Percentiles rank a stretch among this genome's conserved stretches.
These are phyloP conservation scores for Lottia scabra DNA, from an alignment of 2,888 invertebrate species.

Conservation along the genomic window DNA sequence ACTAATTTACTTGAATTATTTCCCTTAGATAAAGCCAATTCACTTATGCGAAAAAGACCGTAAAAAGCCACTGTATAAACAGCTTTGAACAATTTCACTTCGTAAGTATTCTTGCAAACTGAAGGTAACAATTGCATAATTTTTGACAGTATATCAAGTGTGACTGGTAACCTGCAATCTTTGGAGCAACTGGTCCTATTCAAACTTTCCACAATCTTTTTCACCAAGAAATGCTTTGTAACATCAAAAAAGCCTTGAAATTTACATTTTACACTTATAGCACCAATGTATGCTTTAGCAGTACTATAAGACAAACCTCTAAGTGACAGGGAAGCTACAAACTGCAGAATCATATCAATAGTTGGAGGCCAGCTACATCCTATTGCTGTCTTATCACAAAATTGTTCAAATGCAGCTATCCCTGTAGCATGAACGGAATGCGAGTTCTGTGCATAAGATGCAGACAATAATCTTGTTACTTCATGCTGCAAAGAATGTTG, in stretches of 20 bases:
- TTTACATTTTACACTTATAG: background rate
- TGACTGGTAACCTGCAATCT: background rate
- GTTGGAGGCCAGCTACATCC: background rate
- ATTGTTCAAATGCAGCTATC: background rate
- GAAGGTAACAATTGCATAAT: background rate
- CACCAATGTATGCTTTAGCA: background rate
- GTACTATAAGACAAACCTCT: background rate
- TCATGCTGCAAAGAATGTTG: no score
- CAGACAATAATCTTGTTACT: background rate
- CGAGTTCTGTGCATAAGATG: background rate
- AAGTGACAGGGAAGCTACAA: background rate
- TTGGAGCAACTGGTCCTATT: background rate
- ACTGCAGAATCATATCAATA: background rate
- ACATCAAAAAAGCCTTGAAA: background rate
- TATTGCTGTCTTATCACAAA: background rate
- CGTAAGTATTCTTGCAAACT: background rate
- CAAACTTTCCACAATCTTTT: background rate
- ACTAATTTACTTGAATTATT: background rate
- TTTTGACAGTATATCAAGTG: background rate
- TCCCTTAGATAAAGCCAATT: background rate
- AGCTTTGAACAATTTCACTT: background rate
- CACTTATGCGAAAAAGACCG: background rate
- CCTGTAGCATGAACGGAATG: background rate
- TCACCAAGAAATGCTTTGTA: background rate
- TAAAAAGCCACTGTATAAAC: no score